Conservation (phyloP, 2,888 invertebrate genomes). For the Tiliacea aurago region DNA sequence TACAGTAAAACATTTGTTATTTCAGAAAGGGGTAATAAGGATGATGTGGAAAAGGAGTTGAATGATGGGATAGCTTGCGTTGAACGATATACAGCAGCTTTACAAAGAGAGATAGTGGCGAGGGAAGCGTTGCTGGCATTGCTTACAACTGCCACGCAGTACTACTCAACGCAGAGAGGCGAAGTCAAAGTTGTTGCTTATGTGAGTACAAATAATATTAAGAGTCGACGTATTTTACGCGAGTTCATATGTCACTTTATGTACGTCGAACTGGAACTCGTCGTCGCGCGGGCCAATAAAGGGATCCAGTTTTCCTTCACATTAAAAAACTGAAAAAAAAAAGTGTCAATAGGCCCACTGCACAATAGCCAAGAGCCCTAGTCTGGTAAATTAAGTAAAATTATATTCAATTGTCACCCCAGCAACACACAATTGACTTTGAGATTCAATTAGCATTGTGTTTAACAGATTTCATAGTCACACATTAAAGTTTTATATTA, state of each 20-base stretch:
- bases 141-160: constrained; percentile 95
- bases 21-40: constrained; percentile 95
- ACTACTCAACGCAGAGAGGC: constrained; percentile 96
- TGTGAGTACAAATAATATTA: constrained; percentile 90
- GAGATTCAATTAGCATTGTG: constrained; percentile 17
- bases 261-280: too few relatives aligned
- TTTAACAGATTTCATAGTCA: constrained; percentile 6
- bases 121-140: constrained; percentile 94
- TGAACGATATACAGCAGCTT: constrained; percentile 94
- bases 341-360: too few relatives aligned
- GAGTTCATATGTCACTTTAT: too few relatives aligned
- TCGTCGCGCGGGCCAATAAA: too few relatives aligned
- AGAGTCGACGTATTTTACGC: background rate
- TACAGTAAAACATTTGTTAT: background rate
- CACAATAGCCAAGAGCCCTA: background rate
- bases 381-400: background rate
- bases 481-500: background rate
- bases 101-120: constrained; percentile 96
- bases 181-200: constrained; percentile 99
- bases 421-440: background rate
- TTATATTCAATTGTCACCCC: background rate
- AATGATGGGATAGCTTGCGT: constrained; percentile 95
- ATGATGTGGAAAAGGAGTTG: constrained; percentile 96
- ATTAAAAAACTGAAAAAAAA: too few relatives aligned
- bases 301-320: too few relatives aligned